Evolutionary conservation across 1,140 invertebrate genomes (phyloP), one percentile per base, ranked within the genome.

Genomic region (Laodelphax striatellus): DNA sequence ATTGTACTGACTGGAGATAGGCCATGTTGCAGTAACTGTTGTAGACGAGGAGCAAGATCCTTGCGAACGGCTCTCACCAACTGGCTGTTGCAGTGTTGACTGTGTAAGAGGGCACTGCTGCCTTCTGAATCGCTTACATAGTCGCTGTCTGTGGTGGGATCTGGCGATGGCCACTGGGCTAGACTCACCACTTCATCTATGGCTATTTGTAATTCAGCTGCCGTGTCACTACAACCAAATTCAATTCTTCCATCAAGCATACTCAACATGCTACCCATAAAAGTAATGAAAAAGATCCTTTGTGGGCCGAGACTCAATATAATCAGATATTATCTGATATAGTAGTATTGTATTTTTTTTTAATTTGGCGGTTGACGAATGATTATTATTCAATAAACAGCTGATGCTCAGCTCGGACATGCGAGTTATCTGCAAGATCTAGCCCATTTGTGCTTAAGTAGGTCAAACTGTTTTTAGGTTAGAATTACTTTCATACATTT

Each of bases 21-120:
- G 8, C 97, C 97, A 77, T 99, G 97, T 72, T 98, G 88, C 43
- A 99, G 83, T 6, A 99, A 77, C 72, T 97, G 92, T 64, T 91
- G 78, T 56, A 99, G 79, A 44, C 91, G 88, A 19, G 88, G 79
- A 19, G 93, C 86, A 31, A 99, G 79, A 66, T 96, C 88, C 76
- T 95, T 96, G 22, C 96, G 80, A 4, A 98, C 93, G 44, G 88
- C 86, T 44, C 84, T 84, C 2, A 92, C 93, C 46, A 99, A 68
- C 65, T 86, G 84, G 46, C 85, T 81, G 68, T 85, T 85, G 64
- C 76, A 84, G 60, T 69, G 75, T 62, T 70, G 75, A 58, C 73
- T 74, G 28, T 31, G 4, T 9, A 31, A 31, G 28, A 31, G 28
- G 34, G 34, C 34, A 44, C 74, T 76, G 63, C 73, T 76, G 67